Evolutionary conservation across 1,140 invertebrate genomes (phyloP).

Genomic region (Aphaenogaster rudis): DNA sequence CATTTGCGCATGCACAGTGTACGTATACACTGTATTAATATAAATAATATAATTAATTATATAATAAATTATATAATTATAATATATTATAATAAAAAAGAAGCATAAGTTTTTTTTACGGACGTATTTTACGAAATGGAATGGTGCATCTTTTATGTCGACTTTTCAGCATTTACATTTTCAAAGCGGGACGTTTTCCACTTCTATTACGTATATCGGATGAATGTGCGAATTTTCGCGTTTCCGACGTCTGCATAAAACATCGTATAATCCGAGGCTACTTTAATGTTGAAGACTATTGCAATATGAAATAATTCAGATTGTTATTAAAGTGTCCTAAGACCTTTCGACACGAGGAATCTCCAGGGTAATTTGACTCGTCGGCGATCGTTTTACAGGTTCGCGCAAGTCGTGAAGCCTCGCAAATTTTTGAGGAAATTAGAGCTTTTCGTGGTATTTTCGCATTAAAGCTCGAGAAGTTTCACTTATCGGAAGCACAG

Average conservation of each 20-base stretch:
- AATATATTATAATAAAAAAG: neutral
- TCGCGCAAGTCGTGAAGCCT: neutral
- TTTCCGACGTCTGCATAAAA: constrained; percentile 21
- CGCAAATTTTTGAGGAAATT: constrained; percentile 21
- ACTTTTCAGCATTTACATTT: constrained; percentile 25
- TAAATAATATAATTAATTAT: neutral
- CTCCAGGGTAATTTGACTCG: neutral
- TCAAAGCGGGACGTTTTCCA: constrained; percentile 27
- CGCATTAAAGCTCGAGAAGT: constrained; percentile 35
- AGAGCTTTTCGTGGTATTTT: neutral
- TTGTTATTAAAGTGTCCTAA: constrained; percentile 30
- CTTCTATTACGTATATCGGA: neutral
- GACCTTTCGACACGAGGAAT: constrained; percentile 1
- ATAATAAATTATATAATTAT: neutral
- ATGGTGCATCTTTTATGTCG: neutral
- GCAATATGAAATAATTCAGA: constrained; percentile 20
- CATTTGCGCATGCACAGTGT: neutral
- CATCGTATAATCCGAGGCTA: neutral
- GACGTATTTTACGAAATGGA: neutral
- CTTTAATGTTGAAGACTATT: neutral
- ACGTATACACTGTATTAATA: too few species aligned
- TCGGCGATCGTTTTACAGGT: constrained; percentile 1
- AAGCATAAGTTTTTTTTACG: neutral
- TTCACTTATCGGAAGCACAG: constrained; percentile 32
- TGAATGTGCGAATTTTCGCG: constrained; percentile 17